These are phyloP conservation scores for Sigmodon hispidus DNA, from an alignment of 2,113 vertebrate genomes.

Conservation along the genomic window DNA sequence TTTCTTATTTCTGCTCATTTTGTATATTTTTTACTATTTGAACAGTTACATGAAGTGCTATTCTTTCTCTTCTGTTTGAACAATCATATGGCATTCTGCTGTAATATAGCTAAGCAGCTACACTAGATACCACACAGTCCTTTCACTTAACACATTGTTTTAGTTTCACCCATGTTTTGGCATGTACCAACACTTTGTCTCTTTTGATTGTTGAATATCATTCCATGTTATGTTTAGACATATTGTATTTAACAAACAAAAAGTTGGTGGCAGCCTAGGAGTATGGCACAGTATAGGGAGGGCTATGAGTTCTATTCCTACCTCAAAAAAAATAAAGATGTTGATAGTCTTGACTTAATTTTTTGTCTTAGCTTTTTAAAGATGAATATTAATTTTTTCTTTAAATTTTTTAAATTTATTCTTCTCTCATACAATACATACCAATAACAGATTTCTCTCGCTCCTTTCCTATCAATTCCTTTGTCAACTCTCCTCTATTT, in stretches of 20 bases:
- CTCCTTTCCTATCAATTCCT: neutral
- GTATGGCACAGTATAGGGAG: neutral
- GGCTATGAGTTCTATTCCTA: neutral
- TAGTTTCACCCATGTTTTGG: neutral
- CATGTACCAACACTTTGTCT: neutral
- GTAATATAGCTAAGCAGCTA: neutral
- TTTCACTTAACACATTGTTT: constrained; percentile 1
- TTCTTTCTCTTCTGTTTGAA: neutral
- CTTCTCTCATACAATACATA: neutral
- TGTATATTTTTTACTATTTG: neutral
- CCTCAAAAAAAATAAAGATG: neutral
- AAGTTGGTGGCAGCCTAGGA: neutral
- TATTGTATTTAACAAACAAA: constrained; percentile 37
- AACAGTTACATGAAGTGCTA: neutral
- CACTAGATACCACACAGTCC: neutral
- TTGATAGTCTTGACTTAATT: neutral
- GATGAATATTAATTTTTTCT: neutral
- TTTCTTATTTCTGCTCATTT: neutral
- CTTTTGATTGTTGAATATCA: neutral
- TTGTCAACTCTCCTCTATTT: neutral
- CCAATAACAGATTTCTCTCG: neutral
- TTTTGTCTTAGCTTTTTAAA: neutral
- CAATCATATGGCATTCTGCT: neutral
- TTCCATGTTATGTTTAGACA: neutral
- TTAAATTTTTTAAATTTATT: neutral